Evolutionary conservation across 2,888 invertebrate genomes (phyloP).

Genomic region (Amphipyra berbera): DNA sequence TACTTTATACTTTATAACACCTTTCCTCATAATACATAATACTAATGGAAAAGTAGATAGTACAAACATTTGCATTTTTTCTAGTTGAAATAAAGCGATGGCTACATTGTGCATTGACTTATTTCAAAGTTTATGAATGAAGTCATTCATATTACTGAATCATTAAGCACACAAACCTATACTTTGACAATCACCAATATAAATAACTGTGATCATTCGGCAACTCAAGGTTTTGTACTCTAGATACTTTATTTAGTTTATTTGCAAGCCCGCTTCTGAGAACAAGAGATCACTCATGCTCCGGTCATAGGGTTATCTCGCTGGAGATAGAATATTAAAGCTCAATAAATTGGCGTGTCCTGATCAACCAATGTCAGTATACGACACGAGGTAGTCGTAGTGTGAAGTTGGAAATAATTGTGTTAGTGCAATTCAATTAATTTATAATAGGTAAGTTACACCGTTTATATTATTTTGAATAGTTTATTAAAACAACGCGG

Average conservation of each 20-base stretch:
- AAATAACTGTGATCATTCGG: slow-evolving; percentile 69
- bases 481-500: background rate
- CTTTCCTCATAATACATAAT: too few species aligned
- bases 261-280: slow-evolving; percentile 80
- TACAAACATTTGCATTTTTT: too few species aligned
- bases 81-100: background rate
- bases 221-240: slow-evolving; percentile 65
- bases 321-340: slow-evolving; percentile 77
- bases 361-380: slow-evolving; percentile 76
- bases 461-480: background rate
- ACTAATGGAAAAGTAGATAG: too few species aligned
- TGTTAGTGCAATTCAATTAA: slow-evolving; percentile 47
- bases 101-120: slow-evolving; percentile 2
- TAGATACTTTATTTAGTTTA: slow-evolving; percentile 63
- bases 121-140: slow-evolving; percentile 58
- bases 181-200: slow-evolving; percentile 67
- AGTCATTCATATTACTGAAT: slow-evolving; percentile 70
- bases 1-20: background rate
- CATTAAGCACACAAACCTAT: slow-evolving; percentile 63
- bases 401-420: slow-evolving; percentile 55
- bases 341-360: slow-evolving; percentile 80
- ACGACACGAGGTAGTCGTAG: slow-evolving; percentile 58
- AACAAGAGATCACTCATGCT: slow-evolving; percentile 78
- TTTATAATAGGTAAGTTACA: slow-evolving; percentile 57
- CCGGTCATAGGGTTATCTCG: slow-evolving; percentile 81